Conservation (phyloP, 2,113 vertebrate species). For the Clarias batrachus region DNA sequence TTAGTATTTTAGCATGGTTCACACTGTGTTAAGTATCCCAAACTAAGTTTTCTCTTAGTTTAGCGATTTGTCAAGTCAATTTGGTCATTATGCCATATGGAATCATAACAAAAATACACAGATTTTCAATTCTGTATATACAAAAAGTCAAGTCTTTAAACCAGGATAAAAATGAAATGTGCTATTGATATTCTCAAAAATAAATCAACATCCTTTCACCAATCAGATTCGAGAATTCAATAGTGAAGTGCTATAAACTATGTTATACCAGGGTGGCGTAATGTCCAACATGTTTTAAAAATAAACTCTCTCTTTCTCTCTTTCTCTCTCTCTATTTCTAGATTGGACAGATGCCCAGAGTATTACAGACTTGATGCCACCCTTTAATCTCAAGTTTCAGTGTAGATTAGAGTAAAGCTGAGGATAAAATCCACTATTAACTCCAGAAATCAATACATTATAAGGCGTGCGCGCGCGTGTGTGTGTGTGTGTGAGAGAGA, state of each 20-base stretch:
- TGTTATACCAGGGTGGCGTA: not conserved
- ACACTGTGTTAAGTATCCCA: not conserved
- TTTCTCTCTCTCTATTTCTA: not conserved
- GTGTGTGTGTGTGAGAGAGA: constrained; percentile 7
- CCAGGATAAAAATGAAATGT: not conserved
- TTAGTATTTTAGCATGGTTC: too few species aligned
- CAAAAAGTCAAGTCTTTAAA: not conserved
- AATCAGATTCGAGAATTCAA: not conserved
- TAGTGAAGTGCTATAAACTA: not conserved
- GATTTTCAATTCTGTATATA: not conserved
- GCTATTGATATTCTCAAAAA: not conserved
- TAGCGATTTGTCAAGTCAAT: not conserved
- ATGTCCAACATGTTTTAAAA: not conserved
- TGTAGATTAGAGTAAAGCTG: not conserved
- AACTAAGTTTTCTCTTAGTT: not conserved
- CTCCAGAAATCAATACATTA: not conserved
- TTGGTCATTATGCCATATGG: not conserved
- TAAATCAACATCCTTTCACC: not conserved
- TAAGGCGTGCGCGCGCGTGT: not conserved
- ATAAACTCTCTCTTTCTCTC: not conserved
- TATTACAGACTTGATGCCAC: not conserved
- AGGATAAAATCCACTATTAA: not conserved
- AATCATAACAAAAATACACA: not conserved
- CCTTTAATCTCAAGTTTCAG: not conserved
- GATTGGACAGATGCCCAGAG: constrained; percentile 1